Evolutionary conservation across 1,140 invertebrate genomes (phyloP).

Genomic region (Apis florea): DNA sequence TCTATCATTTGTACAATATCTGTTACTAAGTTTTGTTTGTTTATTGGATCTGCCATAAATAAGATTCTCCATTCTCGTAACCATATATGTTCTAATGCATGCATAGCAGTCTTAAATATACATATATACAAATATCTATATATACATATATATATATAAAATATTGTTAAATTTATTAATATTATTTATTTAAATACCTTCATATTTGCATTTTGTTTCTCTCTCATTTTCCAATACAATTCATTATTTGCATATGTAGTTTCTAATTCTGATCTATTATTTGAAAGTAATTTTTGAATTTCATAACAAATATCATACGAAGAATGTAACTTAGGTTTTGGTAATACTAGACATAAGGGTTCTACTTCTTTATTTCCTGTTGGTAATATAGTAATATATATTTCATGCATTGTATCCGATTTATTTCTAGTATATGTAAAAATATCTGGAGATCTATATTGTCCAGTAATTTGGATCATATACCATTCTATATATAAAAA

Average conservation of each 20-base stretch:
- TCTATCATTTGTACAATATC: slow-evolving; percentile 77
- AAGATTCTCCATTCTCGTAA: slow-evolving; percentile 84
- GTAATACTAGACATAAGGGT: slow-evolving; percentile 78
- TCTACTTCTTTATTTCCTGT: slow-evolving; percentile 76
- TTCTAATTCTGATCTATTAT: slow-evolving; percentile 69
- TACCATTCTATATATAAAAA: slow-evolving; percentile 82
- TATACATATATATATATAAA: neutral
- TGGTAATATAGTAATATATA: slow-evolving; percentile 81
- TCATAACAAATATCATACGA: slow-evolving; percentile 73
- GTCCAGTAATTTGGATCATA: slow-evolving; percentile 81
- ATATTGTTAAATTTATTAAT: neutral
- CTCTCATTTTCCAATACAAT: slow-evolving; percentile 82
- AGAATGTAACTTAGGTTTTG: slow-evolving; percentile 73
- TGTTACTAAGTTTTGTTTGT: slow-evolving; percentile 67
- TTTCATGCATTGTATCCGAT: slow-evolving; percentile 75
- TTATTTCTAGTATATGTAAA: slow-evolving; percentile 70
- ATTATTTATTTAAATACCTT: slow-evolving; percentile 75
- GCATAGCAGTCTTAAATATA: slow-evolving; percentile 81
- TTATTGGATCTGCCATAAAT: slow-evolving; percentile 81
- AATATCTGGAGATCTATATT: slow-evolving; percentile 79
- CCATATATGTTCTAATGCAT: slow-evolving; percentile 83
- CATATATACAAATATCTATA: neutral
- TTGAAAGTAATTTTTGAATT: slow-evolving; percentile 71
- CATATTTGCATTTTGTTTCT: slow-evolving; percentile 81
- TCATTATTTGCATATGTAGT: slow-evolving; percentile 73